Evolutionary conservation across 2,888 invertebrate genomes (phyloP).

Genomic region (Dynastes maya): DNA sequence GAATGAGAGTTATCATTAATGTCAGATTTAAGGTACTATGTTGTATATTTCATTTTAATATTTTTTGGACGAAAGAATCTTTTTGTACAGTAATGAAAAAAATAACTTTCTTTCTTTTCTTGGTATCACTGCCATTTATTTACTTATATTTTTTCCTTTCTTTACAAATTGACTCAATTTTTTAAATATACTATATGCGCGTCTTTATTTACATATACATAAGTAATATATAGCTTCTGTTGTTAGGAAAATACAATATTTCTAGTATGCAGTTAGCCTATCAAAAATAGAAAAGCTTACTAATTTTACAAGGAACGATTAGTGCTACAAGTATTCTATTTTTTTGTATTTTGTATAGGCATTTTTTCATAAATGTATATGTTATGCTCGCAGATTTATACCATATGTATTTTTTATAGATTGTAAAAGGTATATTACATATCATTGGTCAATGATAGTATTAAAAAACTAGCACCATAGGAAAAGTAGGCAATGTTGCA

Average conservation of each 20-base stretch:
- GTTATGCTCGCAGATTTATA: too few species aligned
- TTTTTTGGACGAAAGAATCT: constrained; percentile 45
- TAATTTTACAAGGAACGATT: constrained; percentile 54
- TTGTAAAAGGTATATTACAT: too few species aligned
- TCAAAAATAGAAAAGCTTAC: constrained; percentile 58
- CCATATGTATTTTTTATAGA: too few species aligned
- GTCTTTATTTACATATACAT: background rate
- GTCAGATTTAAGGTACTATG: constrained; percentile 23
- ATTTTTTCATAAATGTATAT: constrained; percentile 1
- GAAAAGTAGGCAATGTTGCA: too few species aligned
- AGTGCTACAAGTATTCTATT: constrained; percentile 39
- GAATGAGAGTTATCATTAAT: background rate
- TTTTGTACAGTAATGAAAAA: constrained; percentile 32
- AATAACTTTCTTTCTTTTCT: background rate
- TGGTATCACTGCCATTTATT: background rate
- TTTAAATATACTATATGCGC: background rate
- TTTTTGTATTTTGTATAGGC: constrained; percentile 24
- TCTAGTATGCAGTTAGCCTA: constrained; percentile 51
- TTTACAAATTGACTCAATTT: constrained; percentile 13
- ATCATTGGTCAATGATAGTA: too few species aligned
- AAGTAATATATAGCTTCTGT: constrained; percentile 6
- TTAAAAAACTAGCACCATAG: too few species aligned
- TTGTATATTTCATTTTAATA: constrained; percentile 38
- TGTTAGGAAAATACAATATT: constrained; percentile 45
- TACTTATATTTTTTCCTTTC: background rate